These are phyloP conservation scores for Bactericera cockerelli DNA, from an alignment of 1,140 invertebrate genomes.

Conservation along the genomic window DNA sequence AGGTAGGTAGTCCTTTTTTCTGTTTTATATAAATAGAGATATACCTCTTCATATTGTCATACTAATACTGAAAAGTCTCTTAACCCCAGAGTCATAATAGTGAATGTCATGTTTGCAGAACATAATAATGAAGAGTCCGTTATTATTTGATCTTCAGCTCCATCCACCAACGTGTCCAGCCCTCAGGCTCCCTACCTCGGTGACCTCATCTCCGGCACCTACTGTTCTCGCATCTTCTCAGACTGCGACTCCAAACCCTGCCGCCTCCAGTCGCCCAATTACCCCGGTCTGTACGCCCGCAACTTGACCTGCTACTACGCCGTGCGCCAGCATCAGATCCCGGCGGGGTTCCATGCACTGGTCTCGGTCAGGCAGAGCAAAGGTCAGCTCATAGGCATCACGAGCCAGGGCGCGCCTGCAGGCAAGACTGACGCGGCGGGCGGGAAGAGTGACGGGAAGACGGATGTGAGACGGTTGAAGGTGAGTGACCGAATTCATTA, in stretches of 20 bases:
- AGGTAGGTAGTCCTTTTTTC: no score
- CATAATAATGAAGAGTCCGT: no score
- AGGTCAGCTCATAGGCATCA: conserved; percentile 64
- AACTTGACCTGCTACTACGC: conserved; percentile 81
- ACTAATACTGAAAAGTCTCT: no score
- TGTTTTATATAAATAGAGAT: no score
- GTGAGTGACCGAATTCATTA: no score
- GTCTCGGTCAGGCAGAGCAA: conserved; percentile 67
- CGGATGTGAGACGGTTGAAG: conserved; percentile 14
- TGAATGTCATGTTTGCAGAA: no score
- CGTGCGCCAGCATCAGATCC: conserved; percentile 62
- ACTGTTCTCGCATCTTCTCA: conserved; percentile 76
- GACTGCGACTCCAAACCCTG: conserved; percentile 74
- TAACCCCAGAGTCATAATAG: no score
- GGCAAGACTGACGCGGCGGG: conserved; percentile 17
- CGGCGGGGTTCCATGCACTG: conserved; percentile 63
- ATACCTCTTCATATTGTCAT: no score
- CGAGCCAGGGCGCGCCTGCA: conserved; percentile 45
- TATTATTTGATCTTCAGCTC: no score
- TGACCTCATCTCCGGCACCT: conserved; percentile 71
- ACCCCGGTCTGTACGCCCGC: conserved; percentile 75
- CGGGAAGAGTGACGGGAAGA: conserved; percentile 14
- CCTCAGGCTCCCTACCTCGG: conserved; percentile 42
- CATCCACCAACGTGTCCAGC: no score
- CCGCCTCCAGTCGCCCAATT: conserved; percentile 77